Conservation (phyloP, 2,113 vertebrate genomes). For the Synodontis membranacea region DNA sequence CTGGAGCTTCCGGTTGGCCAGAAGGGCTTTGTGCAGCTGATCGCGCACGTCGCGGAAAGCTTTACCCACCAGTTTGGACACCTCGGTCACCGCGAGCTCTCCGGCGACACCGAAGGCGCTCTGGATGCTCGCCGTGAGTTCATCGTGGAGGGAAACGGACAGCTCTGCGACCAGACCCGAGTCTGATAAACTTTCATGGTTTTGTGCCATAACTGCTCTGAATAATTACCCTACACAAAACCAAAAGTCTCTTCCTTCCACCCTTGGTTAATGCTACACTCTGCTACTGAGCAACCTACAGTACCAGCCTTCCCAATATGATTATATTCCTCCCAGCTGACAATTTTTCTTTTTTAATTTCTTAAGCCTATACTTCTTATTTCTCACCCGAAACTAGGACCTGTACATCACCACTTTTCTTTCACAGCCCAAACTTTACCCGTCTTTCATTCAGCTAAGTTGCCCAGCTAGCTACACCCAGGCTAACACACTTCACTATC, state of each 20-base stretch:
- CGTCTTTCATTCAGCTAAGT: background rate
- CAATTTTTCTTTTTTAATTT: no score
- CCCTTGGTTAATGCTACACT: background rate
- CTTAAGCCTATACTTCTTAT: background rate
- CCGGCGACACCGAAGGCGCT: constrained; percentile 60
- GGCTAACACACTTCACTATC: background rate
- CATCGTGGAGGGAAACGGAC: constrained; percentile 59
- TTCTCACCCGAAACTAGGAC: background rate
- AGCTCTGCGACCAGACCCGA: constrained; percentile 49
- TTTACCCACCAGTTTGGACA: constrained; percentile 56
- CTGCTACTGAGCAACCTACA: background rate
- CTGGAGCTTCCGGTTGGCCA: constrained; percentile 54
- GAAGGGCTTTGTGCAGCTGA: constrained; percentile 57
- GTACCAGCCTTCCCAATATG: no score
- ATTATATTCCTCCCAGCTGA: background rate
- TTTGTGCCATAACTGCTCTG: constrained; percentile 28
- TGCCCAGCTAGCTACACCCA: background rate
- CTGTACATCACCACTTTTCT: background rate
- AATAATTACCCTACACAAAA: background rate
- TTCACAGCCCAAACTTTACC: background rate
- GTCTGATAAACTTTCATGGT: constrained; percentile 4
- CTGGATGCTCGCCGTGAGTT: constrained; percentile 57
- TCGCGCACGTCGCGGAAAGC: constrained; percentile 55
- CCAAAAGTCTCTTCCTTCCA: background rate
- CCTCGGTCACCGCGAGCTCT: constrained; percentile 58